Conservation (phyloP, 2,888 invertebrate species). For the Pecten maximus region DNA sequence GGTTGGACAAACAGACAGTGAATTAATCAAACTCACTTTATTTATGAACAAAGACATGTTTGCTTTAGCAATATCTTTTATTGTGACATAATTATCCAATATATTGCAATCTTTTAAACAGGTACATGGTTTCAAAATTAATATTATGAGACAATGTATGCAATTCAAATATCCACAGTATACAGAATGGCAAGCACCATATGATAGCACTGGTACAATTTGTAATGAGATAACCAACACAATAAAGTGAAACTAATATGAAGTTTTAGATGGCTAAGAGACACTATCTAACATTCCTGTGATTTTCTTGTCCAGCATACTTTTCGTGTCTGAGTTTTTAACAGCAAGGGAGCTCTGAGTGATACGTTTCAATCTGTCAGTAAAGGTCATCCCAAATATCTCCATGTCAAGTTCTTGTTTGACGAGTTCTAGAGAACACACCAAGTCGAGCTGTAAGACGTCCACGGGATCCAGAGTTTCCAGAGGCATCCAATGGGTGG, state of each 20-base stretch:
- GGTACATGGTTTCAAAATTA: too few relatives aligned
- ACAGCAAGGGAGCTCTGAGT: background rate
- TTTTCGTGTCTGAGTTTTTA: background rate
- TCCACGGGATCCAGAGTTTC: background rate
- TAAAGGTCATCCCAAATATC: background rate
- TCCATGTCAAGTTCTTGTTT: background rate
- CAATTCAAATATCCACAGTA: too few relatives aligned
- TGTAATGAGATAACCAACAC: background rate
- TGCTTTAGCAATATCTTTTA: too few relatives aligned
- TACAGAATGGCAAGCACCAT: too few relatives aligned
- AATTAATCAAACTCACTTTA: too few relatives aligned
- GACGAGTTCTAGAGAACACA: background rate
- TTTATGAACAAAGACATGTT: too few relatives aligned
- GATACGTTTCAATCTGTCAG: background rate
- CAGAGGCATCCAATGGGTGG: background rate
- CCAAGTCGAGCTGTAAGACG: background rate
- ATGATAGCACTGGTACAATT: too few relatives aligned
- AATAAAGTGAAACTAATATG: background rate
- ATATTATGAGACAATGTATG: too few relatives aligned
- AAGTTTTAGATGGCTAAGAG: background rate
- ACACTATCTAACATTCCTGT: background rate
- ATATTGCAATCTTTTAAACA: too few relatives aligned
- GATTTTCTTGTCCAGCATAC: background rate
- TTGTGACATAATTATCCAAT: too few relatives aligned
- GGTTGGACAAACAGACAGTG: too few relatives aligned